Conservation (phyloP, 2,888 invertebrate genomes). For the Catocala nupta region DNA sequence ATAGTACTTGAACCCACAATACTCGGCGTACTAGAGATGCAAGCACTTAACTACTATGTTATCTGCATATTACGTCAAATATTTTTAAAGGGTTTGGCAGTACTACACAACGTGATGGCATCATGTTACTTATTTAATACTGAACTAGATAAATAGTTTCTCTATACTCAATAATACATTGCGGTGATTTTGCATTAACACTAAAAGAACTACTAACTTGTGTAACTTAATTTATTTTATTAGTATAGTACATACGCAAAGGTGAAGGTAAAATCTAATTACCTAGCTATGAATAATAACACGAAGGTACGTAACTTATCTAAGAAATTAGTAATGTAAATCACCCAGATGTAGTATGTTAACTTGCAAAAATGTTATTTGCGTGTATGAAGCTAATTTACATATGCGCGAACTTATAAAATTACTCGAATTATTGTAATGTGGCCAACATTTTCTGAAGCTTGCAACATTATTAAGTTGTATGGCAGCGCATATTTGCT, state of each 20-base stretch:
- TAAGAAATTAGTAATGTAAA: conserved; percentile 16
- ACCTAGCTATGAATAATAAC: conserved; percentile 2
- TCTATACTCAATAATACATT: no score
- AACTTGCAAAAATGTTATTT: conserved; percentile 26
- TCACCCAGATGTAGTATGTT: conserved; percentile 12
- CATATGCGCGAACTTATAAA: conserved; percentile 24
- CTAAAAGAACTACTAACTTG: no score
- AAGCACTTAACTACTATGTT: no score
- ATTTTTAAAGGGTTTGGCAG: no score
- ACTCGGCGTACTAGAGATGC: no score
- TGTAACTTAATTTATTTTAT: no score
- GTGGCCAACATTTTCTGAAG: conserved; percentile 5
- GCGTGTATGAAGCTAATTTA: conserved; percentile 26
- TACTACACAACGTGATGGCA: no score
- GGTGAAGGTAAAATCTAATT: conserved; percentile 12
- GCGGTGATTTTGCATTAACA: no score
- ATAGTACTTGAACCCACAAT: no score
- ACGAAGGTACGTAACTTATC: conserved; percentile 8
- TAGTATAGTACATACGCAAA: neutral
- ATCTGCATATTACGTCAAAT: no score
- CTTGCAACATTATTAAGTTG: neutral
- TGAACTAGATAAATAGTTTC: no score
- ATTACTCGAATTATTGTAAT: conserved; percentile 19
- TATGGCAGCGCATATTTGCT: neutral
- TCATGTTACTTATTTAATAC: no score